Evolutionary conservation across 2,888 invertebrate genomes (phyloP), one percentile per base, ranked within the genome.

Genomic region (Phengaris alcon): DNA sequence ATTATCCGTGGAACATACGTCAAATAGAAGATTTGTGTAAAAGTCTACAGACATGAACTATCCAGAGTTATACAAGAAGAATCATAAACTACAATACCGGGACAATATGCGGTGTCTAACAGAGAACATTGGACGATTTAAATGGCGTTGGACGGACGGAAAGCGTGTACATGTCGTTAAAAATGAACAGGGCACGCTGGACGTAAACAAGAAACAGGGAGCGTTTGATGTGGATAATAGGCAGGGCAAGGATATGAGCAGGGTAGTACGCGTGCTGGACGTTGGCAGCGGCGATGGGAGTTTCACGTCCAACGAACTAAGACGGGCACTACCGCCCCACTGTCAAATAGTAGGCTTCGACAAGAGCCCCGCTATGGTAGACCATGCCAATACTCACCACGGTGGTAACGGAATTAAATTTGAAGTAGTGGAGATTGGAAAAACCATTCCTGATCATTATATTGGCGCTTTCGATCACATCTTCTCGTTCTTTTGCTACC

Each of bases 391-490:
- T 13, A 6, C 12, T 3, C 64, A 64, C 6, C 64, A 64, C 12
- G 35, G 13, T 13, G 35, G 64, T 13, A 9, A 64, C 35, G 35
- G 35, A 12, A 12, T 64, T 0, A 64, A 44, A 7, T 48, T 69
- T 10, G 46, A 48, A 13, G 5, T n/a, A 12, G 10, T 48, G 5
- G 69, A 69, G 4, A 54, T 72, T 8, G 52, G 52, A 0, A 54
- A 52, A 48, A 10, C 12, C 7, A 35, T 72, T 0, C 72, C 72
- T 6, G 10, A 12, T 8, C 51, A 72, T 8, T 72, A 7, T 13
- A 54, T 54, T 12, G 72, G 72, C 9, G 15, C 51, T 1, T 72
- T 72, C 51, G 54, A 72, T 54, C 72, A 72, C n/a, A 22, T 72
- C 7, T 72, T 72, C 44, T 72, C 72, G 6, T 72, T 72, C 13